These are phyloP conservation scores for Bagarius yarrelli DNA, from an alignment of 2,113 vertebrate genomes.

Conservation along the genomic window DNA sequence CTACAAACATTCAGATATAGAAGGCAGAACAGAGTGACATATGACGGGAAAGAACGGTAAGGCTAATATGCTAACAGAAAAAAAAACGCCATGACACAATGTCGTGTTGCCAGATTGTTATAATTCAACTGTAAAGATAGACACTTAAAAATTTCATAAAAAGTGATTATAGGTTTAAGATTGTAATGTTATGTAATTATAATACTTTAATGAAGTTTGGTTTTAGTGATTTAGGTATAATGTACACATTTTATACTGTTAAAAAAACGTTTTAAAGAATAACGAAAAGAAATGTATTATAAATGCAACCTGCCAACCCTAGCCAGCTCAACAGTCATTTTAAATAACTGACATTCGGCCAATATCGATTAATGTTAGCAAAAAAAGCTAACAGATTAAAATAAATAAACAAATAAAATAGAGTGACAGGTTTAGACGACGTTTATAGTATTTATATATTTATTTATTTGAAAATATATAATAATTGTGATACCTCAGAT, in stretches of 20 bases:
- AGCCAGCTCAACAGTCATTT: not conserved
- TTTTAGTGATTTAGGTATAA: too few species aligned
- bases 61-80: not conserved
- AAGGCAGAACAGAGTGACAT: not conserved
- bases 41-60: too few species aligned
- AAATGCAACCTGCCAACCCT: too few species aligned
- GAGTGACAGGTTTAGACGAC: not conserved
- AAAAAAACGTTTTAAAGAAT: too few species aligned
- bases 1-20: not conserved
- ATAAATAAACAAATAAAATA: not conserved
- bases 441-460: not conserved
- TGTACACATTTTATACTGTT: too few species aligned
- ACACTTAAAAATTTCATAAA: too few species aligned
- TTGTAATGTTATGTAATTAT: too few species aligned
- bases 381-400: not conserved
- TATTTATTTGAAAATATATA: not conserved
- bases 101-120: not conserved
- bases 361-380: not conserved
- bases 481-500: conserved; percentile 22
- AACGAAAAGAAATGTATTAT: too few species aligned
- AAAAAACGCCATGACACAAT: conserved; percentile 6
- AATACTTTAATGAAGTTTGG: too few species aligned
- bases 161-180: too few species aligned
- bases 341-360: not conserved
- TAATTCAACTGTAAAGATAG: too few species aligned